Base-by-base conservation (phyloP, 2,797 vertebrate genomes). In the Cynodonichthys magdalenae region DNA sequence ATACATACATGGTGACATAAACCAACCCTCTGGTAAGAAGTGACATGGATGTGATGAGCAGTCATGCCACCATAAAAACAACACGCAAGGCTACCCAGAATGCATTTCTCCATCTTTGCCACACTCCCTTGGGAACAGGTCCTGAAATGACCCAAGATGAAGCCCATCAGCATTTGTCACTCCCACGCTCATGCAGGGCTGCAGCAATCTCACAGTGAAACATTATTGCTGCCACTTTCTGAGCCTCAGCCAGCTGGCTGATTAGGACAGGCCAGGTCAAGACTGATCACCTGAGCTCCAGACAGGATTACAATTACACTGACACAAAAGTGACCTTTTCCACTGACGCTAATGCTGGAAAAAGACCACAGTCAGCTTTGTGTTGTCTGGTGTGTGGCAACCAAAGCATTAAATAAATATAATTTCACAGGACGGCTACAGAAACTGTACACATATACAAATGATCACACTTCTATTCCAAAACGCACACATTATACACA, bases 11-110 rank as follows among this genome's bases (percentile, higher is more conserved):
- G 10, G 57, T 81, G 81, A 88, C 83, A 82, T 79, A 63, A 80
- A 77, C 75, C 39, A 69, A 74, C 67, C 86, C 83, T 81, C 79
- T 62, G 76, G 82, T 80, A 45, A 75, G 50, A 80, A 71, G 71
- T 81, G 82, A 86, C 83, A 71, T 66, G 50, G 75, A 66, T 69
- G 75, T 82, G 85, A 87, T 82, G 78, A 87, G 87, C 75, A 81
- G 57, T 75, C 78, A 68, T 53, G 59, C 70, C 73, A 70, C 69
- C 74, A 71, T 79, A 66, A 85, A 82, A 81, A 80, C 79, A 85
- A 77, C 85, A 85, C 60, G 71, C 80, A 63, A 80, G 66, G 34
- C 62, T 80, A 82, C 79, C 86, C 85, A 89, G 41, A 78, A 89
- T 83, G 83, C 84, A 58, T 71, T 85, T 86, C 69, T 29, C 50